Evolutionary conservation across 2,797 vertebrate species (phyloP).

Genomic region (Alosa sapidissima): DNA sequence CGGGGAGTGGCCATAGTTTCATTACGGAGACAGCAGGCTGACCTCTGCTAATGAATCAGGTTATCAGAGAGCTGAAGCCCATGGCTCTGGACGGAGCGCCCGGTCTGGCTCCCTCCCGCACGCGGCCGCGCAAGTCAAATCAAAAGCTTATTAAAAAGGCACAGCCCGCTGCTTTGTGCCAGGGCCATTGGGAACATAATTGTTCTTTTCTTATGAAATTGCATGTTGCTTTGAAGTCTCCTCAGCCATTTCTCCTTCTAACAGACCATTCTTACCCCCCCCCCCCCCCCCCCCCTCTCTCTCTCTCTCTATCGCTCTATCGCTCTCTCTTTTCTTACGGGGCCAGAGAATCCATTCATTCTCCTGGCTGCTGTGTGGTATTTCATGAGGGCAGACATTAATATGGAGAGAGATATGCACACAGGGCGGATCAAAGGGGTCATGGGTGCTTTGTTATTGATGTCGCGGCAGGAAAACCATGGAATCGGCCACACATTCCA

Average conservation of each 20-base stretch:
- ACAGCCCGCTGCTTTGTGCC: constrained; percentile 17
- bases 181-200: constrained; percentile 66
- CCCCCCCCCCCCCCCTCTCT: constrained; percentile 36
- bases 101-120: background rate
- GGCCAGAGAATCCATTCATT: constrained; percentile 17
- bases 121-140: constrained; percentile 39
- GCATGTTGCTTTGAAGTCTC: constrained; percentile 72
- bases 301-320: constrained; percentile 23
- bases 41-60: constrained; percentile 50
- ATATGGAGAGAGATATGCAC: background rate
- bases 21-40: constrained; percentile 41
- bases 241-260: constrained; percentile 67
- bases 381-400: constrained; percentile 6
- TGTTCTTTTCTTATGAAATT: constrained; percentile 70
- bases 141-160: constrained; percentile 49
- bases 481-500: background rate
- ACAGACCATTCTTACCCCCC: constrained; percentile 42
- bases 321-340: background rate
- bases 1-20: constrained; percentile 15
- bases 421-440: background rate
- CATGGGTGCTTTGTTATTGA: constrained; percentile 17
- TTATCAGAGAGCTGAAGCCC: constrained; percentile 39
- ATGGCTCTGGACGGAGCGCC: constrained; percentile 6
- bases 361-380: background rate
- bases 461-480: background rate